Conservation (phyloP, 2,888 invertebrate genomes). For the Leptopilina myrica region DNA sequence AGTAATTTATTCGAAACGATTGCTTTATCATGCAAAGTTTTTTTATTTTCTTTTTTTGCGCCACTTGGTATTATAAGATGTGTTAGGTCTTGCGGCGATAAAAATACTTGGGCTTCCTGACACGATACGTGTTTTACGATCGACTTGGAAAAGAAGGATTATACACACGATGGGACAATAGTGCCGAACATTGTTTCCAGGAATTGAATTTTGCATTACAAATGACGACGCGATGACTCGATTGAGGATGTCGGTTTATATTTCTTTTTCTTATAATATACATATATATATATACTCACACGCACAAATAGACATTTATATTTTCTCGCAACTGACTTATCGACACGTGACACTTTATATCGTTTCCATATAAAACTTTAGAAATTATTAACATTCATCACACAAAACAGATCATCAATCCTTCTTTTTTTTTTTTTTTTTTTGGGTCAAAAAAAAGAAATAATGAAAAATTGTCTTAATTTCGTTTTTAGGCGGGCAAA, state of each 20-base stretch:
- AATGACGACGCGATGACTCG: conserved; percentile 64
- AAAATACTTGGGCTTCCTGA: conserved; percentile 39
- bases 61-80: conserved; percentile 23
- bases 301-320: not conserved
- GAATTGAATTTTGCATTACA: conserved; percentile 70
- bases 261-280: conserved; percentile 36
- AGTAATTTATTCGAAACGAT: conserved; percentile 30
- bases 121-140: conserved; percentile 32
- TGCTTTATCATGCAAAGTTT: conserved; percentile 34
- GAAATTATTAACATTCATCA: too few species aligned
- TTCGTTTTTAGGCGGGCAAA: too few species aligned
- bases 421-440: too few species aligned
- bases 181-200: conserved; percentile 59
- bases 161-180: conserved; percentile 54
- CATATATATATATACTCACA: conserved; percentile 4
- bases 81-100: conserved; percentile 26
- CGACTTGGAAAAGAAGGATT: conserved; percentile 21
- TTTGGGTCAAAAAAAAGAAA: too few species aligned
- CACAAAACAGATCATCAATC: too few species aligned
- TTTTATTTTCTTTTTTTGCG: conserved; percentile 5
- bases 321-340: too few species aligned
- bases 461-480: too few species aligned
- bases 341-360: too few species aligned
- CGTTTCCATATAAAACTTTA: too few species aligned
- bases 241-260: conserved; percentile 52